These are phyloP conservation scores for Oncorhynchus tshawytscha DNA, from an alignment of 2,113 vertebrate species.

Conservation along the genomic window DNA sequence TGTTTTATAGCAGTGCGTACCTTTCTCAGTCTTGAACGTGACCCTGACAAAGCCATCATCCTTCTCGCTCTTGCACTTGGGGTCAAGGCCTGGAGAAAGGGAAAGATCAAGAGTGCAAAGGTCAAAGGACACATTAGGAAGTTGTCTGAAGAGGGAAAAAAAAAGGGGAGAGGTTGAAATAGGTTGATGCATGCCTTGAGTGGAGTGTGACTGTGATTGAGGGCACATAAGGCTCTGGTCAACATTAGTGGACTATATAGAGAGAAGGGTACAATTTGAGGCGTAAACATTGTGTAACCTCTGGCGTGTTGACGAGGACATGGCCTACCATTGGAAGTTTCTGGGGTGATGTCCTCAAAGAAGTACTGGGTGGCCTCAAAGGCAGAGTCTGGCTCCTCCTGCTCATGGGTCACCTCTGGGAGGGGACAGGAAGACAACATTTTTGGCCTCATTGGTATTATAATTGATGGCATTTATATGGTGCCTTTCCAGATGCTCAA, in stretches of 20 bases:
- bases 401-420: constrained; percentile 81
- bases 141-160: neutral
- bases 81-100: constrained; percentile 75
- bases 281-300: no score
- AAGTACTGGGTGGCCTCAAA: constrained; percentile 98
- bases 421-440: neutral
- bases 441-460: neutral
- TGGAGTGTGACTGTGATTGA: no score
- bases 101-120: constrained; percentile 1
- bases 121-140: neutral
- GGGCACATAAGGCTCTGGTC: no score
- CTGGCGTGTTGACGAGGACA: neutral
- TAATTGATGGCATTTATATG: neutral
- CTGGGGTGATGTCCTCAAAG: constrained; percentile 96
- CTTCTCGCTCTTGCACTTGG: constrained; percentile 78
- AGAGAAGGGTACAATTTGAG: no score
- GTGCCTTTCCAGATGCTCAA: no score
- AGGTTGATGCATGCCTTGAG: no score
- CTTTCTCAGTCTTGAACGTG: constrained; percentile 90
- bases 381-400: constrained; percentile 95
- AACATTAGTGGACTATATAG: no score
- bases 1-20: constrained; percentile 59
- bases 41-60: constrained; percentile 94
- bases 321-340: constrained; percentile 83
- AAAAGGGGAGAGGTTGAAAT: no score